Evolutionary conservation across 2,113 vertebrate species (phyloP).

Genomic region (Sigmodon hispidus): DNA sequence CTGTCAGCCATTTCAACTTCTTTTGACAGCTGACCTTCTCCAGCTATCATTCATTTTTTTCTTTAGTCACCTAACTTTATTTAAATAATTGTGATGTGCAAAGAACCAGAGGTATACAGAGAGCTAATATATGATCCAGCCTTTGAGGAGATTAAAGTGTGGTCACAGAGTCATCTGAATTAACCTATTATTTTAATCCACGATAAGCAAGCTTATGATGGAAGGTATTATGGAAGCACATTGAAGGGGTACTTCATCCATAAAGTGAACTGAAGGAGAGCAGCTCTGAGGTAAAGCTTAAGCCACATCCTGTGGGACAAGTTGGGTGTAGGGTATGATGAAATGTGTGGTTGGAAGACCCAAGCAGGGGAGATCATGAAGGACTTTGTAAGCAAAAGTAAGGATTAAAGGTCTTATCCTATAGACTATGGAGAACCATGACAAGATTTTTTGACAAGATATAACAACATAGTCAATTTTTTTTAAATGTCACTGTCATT

Average conservation of each 20-base stretch:
- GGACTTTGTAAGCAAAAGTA: conserved; percentile 52
- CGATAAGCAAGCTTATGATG: conserved; percentile 39
- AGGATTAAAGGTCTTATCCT: conserved; percentile 41
- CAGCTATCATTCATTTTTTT: not conserved
- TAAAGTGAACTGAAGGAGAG: not conserved
- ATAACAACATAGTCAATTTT: conserved; percentile 15
- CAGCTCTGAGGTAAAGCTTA: not conserved
- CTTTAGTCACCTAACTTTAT: conserved; percentile 51
- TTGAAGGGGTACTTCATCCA: conserved; percentile 26
- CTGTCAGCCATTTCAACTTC: not conserved
- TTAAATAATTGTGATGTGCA: conserved; percentile 57
- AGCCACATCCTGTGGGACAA: conserved; percentile 49
- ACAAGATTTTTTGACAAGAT: conserved; percentile 31
- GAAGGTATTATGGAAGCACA: not conserved
- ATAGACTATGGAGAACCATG: not conserved
- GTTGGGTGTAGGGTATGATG: conserved; percentile 18
- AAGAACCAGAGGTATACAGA: conserved; percentile 41
- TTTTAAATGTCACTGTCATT: conserved; percentile 30
- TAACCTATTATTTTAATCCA: conserved; percentile 67
- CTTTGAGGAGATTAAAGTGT: conserved; percentile 63
- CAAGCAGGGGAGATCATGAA: conserved; percentile 33
- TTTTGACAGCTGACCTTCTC: not conserved
- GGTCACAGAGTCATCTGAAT: conserved; percentile 51
- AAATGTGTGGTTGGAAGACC: conserved; percentile 35
- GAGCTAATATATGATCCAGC: not conserved